Evolutionary conservation across 2,888 invertebrate genomes (phyloP), one percentile per base, ranked within the genome.

Genomic region (Abrostola triplasia): DNA sequence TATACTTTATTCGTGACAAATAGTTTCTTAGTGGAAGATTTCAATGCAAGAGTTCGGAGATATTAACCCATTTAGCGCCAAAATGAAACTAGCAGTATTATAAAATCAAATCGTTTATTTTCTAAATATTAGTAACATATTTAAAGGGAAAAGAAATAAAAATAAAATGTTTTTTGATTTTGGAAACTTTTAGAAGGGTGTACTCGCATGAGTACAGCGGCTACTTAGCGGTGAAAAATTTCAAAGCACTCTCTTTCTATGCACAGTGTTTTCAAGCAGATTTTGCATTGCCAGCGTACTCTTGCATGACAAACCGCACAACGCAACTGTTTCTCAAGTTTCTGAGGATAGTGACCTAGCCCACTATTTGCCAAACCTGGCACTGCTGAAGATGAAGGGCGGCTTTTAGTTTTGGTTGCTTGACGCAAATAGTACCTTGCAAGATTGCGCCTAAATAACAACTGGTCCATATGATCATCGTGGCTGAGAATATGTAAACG

Each of bases 221-320:
- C n/a, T n/a, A 63, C 70, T 24, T 10, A 47, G 62, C 66, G 59
- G 67, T 73, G 69, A 67, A 65, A 71, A 67, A 73, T 65, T 69
- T 65, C 61, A 62, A 76, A 74, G 65, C 76, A 76, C 64, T 62
- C 66, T 68, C 65, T 62, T 65, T 70, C 71, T 59, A 74, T 63
- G 67, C 73, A 76, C 50, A 74, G 65, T 56, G 72, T 74, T 67
- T 72, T 74, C 50, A 65, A 53, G 57, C 74, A 74, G 55, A 67
- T 65, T 66, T 73, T 61, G 64, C 70, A 73, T 59, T 68, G 58
- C 66, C 69, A 73, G 53, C 64, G 64, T 59, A 64, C 63, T 64
- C 59, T 64, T 58, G 59, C 48, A 64, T 72, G 69, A 36, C 63
- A 64, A 44, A 58, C 52, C 35, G 47, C 49, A 53, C 63, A 64